Conservation (phyloP, 2,113 vertebrate species). For the Galbula dea region DNA sequence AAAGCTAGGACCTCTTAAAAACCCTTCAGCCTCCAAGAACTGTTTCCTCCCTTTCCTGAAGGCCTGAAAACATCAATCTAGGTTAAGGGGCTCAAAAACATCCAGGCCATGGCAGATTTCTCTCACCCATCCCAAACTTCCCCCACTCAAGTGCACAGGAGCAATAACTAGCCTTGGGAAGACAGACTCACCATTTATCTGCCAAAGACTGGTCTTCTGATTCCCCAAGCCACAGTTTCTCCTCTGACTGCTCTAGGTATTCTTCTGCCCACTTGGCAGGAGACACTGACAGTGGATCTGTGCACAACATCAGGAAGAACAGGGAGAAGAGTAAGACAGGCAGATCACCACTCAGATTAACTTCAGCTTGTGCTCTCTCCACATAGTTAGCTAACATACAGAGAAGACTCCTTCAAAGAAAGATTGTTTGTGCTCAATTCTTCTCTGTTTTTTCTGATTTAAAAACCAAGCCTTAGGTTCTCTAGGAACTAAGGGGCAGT, state of each 20-base stretch:
- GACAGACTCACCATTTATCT: slow-evolving; percentile 71
- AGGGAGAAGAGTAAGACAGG: background rate
- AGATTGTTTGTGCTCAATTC: background rate
- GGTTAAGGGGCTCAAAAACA: background rate
- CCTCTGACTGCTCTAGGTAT: slow-evolving; percentile 95
- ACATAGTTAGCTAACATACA: background rate
- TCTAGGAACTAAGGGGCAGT: background rate
- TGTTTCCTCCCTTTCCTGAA: background rate
- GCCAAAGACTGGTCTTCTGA: slow-evolving; percentile 78
- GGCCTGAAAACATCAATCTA: background rate
- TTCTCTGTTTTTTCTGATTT: background rate
- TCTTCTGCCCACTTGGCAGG: slow-evolving; percentile 95
- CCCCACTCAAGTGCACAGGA: background rate
- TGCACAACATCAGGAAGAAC: background rate
- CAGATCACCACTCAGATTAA: background rate
- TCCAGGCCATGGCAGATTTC: background rate
- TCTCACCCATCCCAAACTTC: background rate
- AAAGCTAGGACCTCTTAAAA: background rate
- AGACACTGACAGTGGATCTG: slow-evolving; percentile 84
- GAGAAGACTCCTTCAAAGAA: background rate
- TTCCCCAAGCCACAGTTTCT: slow-evolving; percentile 96
- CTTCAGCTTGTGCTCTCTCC: background rate
- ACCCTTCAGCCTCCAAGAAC: background rate
- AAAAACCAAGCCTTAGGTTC: background rate
- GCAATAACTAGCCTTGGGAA: background rate